Base-by-base conservation (phyloP, 2,113 vertebrate genomes). In the Mugil cephalus region DNA sequence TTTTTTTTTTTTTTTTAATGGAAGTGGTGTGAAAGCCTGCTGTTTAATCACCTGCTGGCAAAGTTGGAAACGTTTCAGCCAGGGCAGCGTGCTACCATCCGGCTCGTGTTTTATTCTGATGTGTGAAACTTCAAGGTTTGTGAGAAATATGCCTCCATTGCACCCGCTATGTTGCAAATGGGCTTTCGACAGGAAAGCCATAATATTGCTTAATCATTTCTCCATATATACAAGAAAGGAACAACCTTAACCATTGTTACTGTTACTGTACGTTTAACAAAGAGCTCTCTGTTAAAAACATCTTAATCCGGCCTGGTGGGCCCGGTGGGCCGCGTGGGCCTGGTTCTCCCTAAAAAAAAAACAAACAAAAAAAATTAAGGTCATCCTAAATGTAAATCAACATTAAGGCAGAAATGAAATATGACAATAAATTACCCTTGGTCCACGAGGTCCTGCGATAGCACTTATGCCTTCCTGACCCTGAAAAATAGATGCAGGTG, bases 321-420 rank as follows among this genome's bases (percentile, higher is more conserved):
- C 96, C 96, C 4, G 96, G 96, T 59, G 93, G 93, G n/a, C 96
- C 96, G 48, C 74, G 86, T 64, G 94, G 94, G 76, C 96, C 96
- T 85, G 64, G 76, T 51, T 91, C 92, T 69, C 96, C 96, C 96
- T 97, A 58, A 30, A 30, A 58, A 30, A 30, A 30, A 62, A 67
- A 13, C 39, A 48, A 39, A 56, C 11, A 77, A 42, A 39, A 56
- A 10, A 77, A 42, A 78, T 14, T 12, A 7, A 73, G 7, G 17
- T 45, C 2, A 52, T 15, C 14, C 2, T 64, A 10, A 61, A 7
- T 7, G 0, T 48, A 10, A 39, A 21, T 1, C 5, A 45, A 38
- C 43, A 8, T 38, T 39, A 21, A 10, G 5, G 45, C 10, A 48
- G 8, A 81, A 48, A 15, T 35, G 24, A 5, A 30, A 30, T 30